phyloP scores from a whole-genome alignment of 2,888 invertebrate genomes.

The Cephus nigrinus region DNA sequence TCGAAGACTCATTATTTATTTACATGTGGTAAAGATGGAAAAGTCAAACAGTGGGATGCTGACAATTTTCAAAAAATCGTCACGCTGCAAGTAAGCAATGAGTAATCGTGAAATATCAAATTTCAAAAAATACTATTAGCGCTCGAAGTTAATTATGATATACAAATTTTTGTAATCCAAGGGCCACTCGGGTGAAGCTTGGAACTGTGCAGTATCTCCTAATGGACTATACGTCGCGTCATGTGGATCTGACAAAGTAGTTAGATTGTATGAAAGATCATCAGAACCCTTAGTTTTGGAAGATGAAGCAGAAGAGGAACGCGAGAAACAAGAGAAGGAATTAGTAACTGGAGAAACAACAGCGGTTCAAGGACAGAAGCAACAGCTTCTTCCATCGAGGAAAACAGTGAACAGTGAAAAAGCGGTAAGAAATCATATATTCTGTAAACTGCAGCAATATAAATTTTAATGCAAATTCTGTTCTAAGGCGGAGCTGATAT shows the following conservation, averaged over 20 bases:
- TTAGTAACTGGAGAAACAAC: conserved; percentile 81
- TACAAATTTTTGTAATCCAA: conserved; percentile 56
- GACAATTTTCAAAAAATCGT: conserved; percentile 91
- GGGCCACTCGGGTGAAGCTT: conserved; percentile 87
- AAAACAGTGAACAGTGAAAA: conserved; percentile 90
- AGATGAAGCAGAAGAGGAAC: conserved; percentile 87
- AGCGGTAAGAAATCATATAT: conserved; percentile 73
- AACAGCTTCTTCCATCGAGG: conserved; percentile 84
- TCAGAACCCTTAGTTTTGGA: conserved; percentile 92
- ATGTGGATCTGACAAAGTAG: conserved; percentile 88
- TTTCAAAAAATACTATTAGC: not conserved
- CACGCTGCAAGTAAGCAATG: conserved; percentile 76
- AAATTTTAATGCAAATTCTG: conserved; percentile 9
- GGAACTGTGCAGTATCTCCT: conserved; percentile 80
- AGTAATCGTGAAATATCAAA: not conserved
- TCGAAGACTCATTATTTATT: conserved; percentile 94
- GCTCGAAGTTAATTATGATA: conserved; percentile 10
- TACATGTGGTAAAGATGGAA: conserved; percentile 92
- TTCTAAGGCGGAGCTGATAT: conserved; percentile 83
- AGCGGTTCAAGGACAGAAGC: conserved; percentile 77
- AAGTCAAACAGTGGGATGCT: conserved; percentile 97
- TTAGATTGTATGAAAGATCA: conserved; percentile 87
- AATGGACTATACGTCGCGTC: conserved; percentile 83
- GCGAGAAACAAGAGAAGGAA: conserved; percentile 77
- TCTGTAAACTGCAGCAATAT: not conserved